phyloP scores from a whole-genome alignment of 2,113 vertebrate species.

The Enhydra lutris region DNA sequence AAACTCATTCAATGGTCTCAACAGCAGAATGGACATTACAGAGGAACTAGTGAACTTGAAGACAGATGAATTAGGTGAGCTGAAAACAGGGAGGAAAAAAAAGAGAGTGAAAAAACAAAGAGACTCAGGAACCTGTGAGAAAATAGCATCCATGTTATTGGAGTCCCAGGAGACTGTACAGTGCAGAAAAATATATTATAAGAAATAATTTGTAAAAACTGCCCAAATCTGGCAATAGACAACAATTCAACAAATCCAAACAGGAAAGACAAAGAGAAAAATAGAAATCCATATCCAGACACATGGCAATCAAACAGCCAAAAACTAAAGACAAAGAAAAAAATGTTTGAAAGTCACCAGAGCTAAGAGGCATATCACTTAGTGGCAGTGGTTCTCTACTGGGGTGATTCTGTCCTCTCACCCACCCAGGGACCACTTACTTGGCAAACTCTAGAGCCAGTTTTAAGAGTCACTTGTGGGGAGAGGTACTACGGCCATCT shows the following conservation, averaged over 20 bases:
- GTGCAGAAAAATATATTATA: neutral
- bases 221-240: neutral
- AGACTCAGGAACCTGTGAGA: neutral
- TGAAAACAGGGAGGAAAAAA: neutral
- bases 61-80: neutral
- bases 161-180: neutral
- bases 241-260: neutral
- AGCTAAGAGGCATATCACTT: neutral
- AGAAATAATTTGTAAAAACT: neutral
- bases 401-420: neutral
- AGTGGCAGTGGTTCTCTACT: neutral
- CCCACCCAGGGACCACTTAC: no score
- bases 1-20: neutral
- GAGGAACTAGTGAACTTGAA: neutral
- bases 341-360: neutral
- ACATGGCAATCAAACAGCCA: neutral
- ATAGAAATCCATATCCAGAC: neutral
- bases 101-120: neutral
- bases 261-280: neutral
- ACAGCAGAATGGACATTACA: neutral
- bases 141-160: neutral
- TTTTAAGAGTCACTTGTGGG: accelerated
- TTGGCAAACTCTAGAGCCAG: neutral
- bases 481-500: neutral
- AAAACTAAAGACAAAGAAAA: neutral